A percentile compares a stretch with the other conserved stretches of the same genome.
Conservation (phyloP, 2,888 invertebrate genomes). For the Eupithecia centaureata region DNA sequence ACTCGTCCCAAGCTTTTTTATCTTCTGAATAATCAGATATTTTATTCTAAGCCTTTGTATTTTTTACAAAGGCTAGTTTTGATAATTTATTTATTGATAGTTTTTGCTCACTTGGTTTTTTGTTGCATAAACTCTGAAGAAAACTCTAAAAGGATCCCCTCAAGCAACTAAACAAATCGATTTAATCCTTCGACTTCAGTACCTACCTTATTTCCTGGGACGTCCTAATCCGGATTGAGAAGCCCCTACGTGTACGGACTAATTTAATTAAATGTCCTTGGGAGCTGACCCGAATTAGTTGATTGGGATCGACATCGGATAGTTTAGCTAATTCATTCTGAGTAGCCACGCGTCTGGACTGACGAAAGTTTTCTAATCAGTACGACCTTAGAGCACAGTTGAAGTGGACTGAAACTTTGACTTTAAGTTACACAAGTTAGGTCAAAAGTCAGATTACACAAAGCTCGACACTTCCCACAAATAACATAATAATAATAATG, state of each 20-base stretch:
- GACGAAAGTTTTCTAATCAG: conserved; percentile 11
- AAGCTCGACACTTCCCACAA: background rate
- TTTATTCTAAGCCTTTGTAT: no score
- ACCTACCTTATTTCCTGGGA: conserved; percentile 60
- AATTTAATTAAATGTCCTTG: conserved; percentile 43
- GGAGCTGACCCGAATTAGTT: conserved; percentile 41
- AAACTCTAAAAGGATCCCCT: background rate
- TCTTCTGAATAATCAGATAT: no score
- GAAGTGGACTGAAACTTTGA: background rate
- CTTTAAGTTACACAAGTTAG: background rate
- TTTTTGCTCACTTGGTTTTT: no score
- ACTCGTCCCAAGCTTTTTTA: no score
- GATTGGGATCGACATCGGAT: conserved; percentile 32
- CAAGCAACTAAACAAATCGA: conserved; percentile 13
- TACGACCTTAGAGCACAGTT: conserved; percentile 6
- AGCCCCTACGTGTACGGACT: conserved; percentile 46
- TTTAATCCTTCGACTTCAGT: conserved; percentile 25
- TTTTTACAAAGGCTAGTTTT: no score
- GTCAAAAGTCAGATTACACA: background rate
- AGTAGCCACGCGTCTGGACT: background rate
- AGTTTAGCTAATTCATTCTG: conserved; percentile 22
- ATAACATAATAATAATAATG: background rate
- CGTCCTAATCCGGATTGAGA: conserved; percentile 59
- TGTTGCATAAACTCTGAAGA: no score
- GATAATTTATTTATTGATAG: no score